These are phyloP conservation scores for Thalassophryne amazonica DNA, from an alignment of 2,797 vertebrate species.

Conservation along the genomic window DNA sequence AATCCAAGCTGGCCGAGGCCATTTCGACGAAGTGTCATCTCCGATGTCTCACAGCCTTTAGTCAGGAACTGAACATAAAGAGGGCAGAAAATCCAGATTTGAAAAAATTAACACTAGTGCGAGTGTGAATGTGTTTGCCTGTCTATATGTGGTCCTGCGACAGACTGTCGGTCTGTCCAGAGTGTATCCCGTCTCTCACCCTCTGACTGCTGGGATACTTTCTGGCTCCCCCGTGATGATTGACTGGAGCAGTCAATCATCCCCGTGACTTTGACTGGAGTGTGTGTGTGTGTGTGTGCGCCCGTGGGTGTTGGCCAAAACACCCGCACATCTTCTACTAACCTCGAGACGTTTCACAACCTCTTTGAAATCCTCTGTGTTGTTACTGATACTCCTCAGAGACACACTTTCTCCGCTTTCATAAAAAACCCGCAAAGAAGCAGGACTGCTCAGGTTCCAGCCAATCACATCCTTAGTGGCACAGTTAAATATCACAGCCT, in stretches of 20 bases:
- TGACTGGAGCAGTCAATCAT: too few species aligned
- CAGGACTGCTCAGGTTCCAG: conserved; percentile 89
- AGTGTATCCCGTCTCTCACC: too few species aligned
- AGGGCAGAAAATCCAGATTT: neutral
- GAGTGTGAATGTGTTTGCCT: neutral
- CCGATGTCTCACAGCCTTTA: conserved; percentile 93
- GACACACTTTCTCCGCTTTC: conserved; percentile 91
- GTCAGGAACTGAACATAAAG: conserved; percentile 81
- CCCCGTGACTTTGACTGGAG: too few species aligned
- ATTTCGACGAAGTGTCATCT: conserved; percentile 96
- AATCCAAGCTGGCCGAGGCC: conserved; percentile 97
- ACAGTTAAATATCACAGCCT: conserved; percentile 94
- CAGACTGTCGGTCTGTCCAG: too few species aligned
- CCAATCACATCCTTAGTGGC: conserved; percentile 94
- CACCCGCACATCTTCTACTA: too few species aligned
- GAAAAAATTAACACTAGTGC: neutral
- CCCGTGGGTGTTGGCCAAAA: neutral
- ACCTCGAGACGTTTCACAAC: conserved; percentile 96
- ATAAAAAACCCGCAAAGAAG: conserved; percentile 92
- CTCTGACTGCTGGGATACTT: too few species aligned
- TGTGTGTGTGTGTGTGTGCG: neutral
- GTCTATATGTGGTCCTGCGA: too few species aligned
- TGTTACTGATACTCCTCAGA: conserved; percentile 88
- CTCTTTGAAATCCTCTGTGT: conserved; percentile 93
- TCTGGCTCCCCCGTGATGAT: too few species aligned